Evolutionary conservation across 2,888 invertebrate genomes (phyloP).

Genomic region (Metopia argyrocephala): DNA sequence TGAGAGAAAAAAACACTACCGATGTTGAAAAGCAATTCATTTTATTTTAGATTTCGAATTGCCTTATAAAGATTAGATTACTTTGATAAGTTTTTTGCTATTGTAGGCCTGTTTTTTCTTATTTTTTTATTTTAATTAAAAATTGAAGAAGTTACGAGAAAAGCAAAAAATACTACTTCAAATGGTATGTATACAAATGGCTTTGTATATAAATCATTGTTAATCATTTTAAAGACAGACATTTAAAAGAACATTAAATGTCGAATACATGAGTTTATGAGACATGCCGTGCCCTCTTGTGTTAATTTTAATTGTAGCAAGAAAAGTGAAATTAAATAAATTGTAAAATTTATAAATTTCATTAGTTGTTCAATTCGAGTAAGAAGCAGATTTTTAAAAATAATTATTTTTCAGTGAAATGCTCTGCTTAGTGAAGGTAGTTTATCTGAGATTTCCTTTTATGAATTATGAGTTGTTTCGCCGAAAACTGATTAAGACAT

Average conservation of each 20-base stretch:
- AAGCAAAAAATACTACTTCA: background rate
- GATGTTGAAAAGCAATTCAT: background rate
- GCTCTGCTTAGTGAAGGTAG: no score
- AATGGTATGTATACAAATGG: background rate
- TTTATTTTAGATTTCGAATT: background rate
- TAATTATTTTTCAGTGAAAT: no score
- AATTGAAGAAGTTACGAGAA: conserved; percentile 1
- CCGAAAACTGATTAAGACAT: no score
- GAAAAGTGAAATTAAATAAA: no score
- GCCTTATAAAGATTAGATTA: conserved; percentile 31
- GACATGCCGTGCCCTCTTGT: no score
- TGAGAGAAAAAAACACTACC: background rate
- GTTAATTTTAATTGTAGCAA: no score
- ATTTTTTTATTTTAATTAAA: conserved; percentile 42
- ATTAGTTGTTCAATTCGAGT: no score
- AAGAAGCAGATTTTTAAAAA: no score
- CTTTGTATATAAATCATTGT: conserved; percentile 18
- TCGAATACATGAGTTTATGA: no score
- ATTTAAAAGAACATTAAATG: background rate
- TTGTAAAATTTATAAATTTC: no score
- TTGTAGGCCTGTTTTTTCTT: background rate
- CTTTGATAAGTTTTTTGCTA: conserved; percentile 17
- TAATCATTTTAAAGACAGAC: background rate
- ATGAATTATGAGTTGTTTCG: no score
- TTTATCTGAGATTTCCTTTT: no score